Conservation (phyloP, 2,113 vertebrate genomes). For the Tor tambroides region DNA sequence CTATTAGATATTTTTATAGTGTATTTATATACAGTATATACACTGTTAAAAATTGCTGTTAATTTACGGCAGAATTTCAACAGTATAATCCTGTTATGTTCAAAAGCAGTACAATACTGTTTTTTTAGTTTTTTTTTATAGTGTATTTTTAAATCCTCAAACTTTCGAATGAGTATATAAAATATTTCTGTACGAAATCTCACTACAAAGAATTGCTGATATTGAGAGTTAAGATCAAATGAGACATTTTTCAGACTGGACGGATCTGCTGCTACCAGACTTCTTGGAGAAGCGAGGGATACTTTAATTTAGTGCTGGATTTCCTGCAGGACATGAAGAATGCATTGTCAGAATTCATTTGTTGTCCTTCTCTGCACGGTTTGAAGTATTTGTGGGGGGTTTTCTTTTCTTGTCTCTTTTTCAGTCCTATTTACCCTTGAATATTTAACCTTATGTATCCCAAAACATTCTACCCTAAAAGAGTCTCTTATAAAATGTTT, state of each 20-base stretch:
- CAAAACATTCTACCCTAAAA: not conserved
- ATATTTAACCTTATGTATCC: not conserved
- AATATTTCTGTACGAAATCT: too few species aligned
- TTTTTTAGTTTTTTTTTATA: too few species aligned
- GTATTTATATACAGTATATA: too few species aligned
- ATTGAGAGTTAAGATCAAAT: not conserved
- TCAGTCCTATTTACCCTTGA: not conserved
- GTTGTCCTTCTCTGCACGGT: not conserved
- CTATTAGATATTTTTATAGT: too few species aligned
- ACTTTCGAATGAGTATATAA: too few species aligned
- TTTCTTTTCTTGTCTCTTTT: not conserved
- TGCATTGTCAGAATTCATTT: conserved; percentile 30
- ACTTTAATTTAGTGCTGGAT: conserved; percentile 17
- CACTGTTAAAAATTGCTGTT: too few species aligned
- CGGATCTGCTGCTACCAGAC: not conserved
- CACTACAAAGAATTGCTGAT: not conserved
- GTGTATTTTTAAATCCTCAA: too few species aligned
- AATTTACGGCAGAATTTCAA: too few species aligned
- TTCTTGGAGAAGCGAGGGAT: not conserved
- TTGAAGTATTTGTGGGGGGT: not conserved
- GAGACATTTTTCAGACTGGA: conserved; percentile 1
- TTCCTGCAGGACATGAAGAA: not conserved
- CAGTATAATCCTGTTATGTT: too few species aligned
- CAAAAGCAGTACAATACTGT: too few species aligned
- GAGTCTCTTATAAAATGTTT: not conserved